Evolutionary conservation across 1,140 invertebrate genomes (phyloP).

Genomic region (Pseudomyrmex pallidus): DNA sequence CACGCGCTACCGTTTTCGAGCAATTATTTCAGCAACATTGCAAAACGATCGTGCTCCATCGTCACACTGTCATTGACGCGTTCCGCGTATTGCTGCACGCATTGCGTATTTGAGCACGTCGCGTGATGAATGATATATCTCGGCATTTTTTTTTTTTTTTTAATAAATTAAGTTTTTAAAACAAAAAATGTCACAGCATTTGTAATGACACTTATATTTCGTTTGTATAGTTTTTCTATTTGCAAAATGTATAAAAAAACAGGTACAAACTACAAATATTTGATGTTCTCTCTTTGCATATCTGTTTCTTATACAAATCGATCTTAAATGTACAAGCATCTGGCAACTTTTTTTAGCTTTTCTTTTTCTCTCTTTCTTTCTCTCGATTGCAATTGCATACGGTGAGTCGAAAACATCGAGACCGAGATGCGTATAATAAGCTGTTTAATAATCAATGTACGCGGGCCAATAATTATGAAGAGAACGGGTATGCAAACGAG

Average conservation of each 20-base stretch:
- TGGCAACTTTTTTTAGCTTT: slow-evolving; percentile 31
- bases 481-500: slow-evolving; percentile 82
- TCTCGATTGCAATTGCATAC: slow-evolving; percentile 13
- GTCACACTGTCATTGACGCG: neutral
- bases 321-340: slow-evolving; percentile 16
- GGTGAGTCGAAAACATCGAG: slow-evolving; percentile 60
- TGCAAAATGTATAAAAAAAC: too few species aligned
- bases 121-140: slow-evolving; percentile 5
- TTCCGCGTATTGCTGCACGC: slow-evolving; percentile 29
- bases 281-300: neutral
- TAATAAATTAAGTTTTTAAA: slow-evolving; percentile 1
- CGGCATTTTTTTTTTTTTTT: neutral
- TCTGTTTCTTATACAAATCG: slow-evolving; percentile 24
- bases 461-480: slow-evolving; percentile 82
- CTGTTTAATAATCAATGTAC: slow-evolving; percentile 85
- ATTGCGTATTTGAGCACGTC: slow-evolving; percentile 35
- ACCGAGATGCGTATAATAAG: slow-evolving; percentile 77
- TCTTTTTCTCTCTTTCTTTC: neutral
- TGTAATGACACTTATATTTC: neutral
- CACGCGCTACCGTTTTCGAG: slow-evolving; percentile 74
- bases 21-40: slow-evolving; percentile 80
- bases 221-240: neutral
- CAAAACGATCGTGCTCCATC: slow-evolving; percentile 77
- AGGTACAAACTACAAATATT: too few species aligned
- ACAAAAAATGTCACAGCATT: too few species aligned